phyloP scores from a whole-genome alignment of 2,888 invertebrate species.

The Lithophane leautieri region DNA sequence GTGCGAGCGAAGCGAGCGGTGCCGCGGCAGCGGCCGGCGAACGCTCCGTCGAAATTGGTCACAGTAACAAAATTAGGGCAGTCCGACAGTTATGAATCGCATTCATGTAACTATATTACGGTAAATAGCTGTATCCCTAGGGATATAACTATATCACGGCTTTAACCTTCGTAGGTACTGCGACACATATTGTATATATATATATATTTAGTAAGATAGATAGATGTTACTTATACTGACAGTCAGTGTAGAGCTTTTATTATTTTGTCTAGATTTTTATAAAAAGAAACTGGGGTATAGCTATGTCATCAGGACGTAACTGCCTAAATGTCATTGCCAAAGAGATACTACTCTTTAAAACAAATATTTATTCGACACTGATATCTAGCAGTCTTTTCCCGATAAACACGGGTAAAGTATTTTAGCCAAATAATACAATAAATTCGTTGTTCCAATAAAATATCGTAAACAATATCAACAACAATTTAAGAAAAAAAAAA shows the following conservation, averaged over 20 bases:
- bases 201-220: too few relatives aligned
- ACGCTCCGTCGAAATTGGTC: too few relatives aligned
- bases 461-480: constrained; percentile 50
- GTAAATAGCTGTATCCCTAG: too few relatives aligned
- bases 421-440: constrained; percentile 48
- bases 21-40: too few relatives aligned
- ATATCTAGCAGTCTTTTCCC: constrained; percentile 37
- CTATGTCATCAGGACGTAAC: neutral
- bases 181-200: too few relatives aligned
- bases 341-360: constrained; percentile 12
- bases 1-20: too few relatives aligned
- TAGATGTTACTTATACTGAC: neutral
- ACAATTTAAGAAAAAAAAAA: constrained; percentile 37
- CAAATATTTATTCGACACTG: constrained; percentile 17
- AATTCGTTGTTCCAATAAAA: constrained; percentile 59
- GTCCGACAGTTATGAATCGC: too few relatives aligned
- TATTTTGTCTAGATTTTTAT: neutral
- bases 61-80: too few relatives aligned
- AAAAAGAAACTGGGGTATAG: neutral
- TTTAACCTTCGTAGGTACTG: too few relatives aligned
- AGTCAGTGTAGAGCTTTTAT: constrained; percentile 25
- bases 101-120: too few relatives aligned
- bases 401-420: constrained; percentile 27
- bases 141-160: too few relatives aligned
- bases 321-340: constrained; percentile 33